Conservation (phyloP, 2,113 vertebrate species). For the Neomonachus schauinslandi region DNA sequence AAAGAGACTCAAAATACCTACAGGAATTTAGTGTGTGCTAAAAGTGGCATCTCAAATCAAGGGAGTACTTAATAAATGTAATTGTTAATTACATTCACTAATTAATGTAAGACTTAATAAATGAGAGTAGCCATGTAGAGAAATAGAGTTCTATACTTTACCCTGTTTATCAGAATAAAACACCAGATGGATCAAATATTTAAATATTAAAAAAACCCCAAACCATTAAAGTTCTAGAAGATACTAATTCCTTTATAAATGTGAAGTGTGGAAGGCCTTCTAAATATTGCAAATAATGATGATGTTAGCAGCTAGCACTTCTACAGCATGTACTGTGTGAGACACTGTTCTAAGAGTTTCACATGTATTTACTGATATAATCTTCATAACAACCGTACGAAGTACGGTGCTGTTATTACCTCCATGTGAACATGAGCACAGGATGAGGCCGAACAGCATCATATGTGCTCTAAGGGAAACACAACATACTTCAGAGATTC, state of each 20-base stretch:
- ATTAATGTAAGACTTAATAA: background rate
- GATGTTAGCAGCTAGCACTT: background rate
- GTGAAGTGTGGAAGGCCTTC: background rate
- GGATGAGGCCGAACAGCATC: background rate
- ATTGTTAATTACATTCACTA: background rate
- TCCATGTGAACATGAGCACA: background rate
- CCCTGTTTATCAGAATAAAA: background rate
- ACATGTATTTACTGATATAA: background rate
- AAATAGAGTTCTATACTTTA: background rate
- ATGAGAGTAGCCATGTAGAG: background rate
- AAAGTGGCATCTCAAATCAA: background rate
- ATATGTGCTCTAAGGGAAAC: background rate
- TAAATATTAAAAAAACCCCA: background rate
- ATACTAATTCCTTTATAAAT: background rate
- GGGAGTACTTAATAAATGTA: background rate
- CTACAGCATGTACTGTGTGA: background rate
- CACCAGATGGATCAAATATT: background rate
- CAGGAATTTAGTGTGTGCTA: background rate
- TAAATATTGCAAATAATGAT: background rate
- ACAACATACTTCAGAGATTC: background rate
- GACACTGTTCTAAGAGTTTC: background rate
- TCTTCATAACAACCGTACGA: background rate
- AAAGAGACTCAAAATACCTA: background rate
- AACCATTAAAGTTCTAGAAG: background rate
- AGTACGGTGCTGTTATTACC: background rate